A percentile compares a stretch with the other conserved stretches of the same genome.
phyloP scores from a whole-genome alignment of 1,140 invertebrate genomes.

The Ceratina australensis region DNA sequence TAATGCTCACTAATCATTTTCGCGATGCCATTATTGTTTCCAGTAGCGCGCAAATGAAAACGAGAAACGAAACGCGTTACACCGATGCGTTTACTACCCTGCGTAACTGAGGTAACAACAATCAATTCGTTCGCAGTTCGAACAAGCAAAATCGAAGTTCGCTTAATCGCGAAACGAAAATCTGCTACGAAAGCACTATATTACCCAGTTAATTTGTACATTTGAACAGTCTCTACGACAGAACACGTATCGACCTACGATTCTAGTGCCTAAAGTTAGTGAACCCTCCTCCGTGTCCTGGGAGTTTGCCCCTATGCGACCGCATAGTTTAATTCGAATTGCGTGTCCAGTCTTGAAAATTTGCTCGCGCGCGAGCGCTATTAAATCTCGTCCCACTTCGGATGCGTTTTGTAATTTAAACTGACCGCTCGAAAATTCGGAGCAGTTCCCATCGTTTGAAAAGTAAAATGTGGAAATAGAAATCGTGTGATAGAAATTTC shows the following conservation, averaged over 20 bases:
- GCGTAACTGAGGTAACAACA: too few species aligned
- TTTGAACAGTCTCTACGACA: constrained; percentile 66
- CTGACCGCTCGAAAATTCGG: too few species aligned
- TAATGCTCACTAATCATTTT: too few species aligned
- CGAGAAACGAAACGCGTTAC: too few species aligned
- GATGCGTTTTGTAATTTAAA: background rate
- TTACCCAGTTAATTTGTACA: constrained; percentile 64
- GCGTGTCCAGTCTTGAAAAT: constrained; percentile 60
- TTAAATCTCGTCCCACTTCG: constrained; percentile 23
- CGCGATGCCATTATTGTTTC: too few species aligned
- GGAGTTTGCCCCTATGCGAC: constrained; percentile 28
- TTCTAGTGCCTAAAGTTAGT: constrained; percentile 60
- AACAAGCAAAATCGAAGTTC: too few species aligned
- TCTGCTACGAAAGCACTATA: constrained; percentile 24
- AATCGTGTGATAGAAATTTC: too few species aligned
- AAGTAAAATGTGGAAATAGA: too few species aligned
- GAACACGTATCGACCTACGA: constrained; percentile 66
- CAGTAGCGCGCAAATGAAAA: too few species aligned
- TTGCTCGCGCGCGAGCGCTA: constrained; percentile 45
- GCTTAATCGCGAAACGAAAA: background rate
- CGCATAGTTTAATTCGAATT: constrained; percentile 54
- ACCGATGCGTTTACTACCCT: too few species aligned
- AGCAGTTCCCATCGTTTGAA: background rate
- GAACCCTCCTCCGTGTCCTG: constrained; percentile 48
- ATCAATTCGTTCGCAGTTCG: too few species aligned